phyloP scores from a whole-genome alignment of 1,140 invertebrate genomes.

The Carposina sasakii region DNA sequence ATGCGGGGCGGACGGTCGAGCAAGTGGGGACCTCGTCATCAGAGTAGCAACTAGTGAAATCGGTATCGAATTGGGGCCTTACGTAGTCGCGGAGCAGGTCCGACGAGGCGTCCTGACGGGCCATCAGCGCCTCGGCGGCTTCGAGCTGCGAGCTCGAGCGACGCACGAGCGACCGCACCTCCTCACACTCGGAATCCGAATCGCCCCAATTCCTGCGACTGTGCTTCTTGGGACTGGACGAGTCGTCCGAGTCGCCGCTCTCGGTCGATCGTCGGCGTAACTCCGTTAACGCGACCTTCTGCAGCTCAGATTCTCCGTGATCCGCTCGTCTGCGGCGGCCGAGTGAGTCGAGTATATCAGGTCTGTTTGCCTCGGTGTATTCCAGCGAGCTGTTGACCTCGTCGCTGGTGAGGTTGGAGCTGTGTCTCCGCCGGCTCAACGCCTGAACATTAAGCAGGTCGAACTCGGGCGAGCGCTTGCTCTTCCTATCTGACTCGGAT shows the following conservation, averaged over 20 bases:
- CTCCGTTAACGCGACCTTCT: constrained; percentile 53
- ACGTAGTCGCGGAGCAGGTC: constrained; percentile 69
- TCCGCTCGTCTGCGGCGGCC: constrained; percentile 43
- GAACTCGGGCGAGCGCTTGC: constrained; percentile 60
- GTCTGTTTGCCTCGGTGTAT: constrained; percentile 62
- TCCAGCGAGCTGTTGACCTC: constrained; percentile 60
- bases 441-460: constrained; percentile 60
- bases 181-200: constrained; percentile 79
- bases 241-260: constrained; percentile 48
- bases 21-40: constrained; percentile 33
- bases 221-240: constrained; percentile 51
- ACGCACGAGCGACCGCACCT: constrained; percentile 73
- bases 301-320: constrained; percentile 46
- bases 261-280: constrained; percentile 49
- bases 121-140: constrained; percentile 57
- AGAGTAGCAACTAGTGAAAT: constrained; percentile 46
- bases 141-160: constrained; percentile 59
- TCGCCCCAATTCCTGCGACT: constrained; percentile 59
- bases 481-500: constrained; percentile 52
- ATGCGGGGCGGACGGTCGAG: constrained; percentile 35
- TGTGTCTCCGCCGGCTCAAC: constrained; percentile 53
- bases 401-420: constrained; percentile 61
- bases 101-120: constrained; percentile 53
- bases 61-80: constrained; percentile 61
- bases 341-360: constrained; percentile 64